Evolutionary conservation across 2,888 invertebrate genomes (phyloP).

Genomic region (Pristionchus mayeri): DNA sequence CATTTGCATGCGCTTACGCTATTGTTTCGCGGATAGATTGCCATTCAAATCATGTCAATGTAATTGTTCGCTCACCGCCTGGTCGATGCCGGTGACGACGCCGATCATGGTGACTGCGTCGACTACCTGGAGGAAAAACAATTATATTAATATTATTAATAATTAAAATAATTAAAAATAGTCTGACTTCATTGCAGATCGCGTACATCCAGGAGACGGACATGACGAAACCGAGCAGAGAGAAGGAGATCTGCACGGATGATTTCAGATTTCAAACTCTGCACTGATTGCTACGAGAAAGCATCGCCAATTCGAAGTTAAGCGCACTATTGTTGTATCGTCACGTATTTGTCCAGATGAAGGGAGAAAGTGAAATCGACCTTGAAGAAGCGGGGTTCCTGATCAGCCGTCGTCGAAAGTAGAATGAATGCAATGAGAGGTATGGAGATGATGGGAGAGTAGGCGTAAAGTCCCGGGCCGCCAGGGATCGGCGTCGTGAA

Average conservation of each 20-base stretch:
- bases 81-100: constrained; percentile 78
- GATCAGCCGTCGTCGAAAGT: background rate
- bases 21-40: no score
- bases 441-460: background rate
- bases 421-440: background rate
- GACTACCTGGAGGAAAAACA: no score
- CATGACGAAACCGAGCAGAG: constrained; percentile 80
- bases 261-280: no score
- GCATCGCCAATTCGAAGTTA: no score
- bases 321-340: no score
- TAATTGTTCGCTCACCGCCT: constrained; percentile 42
- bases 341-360: no score
- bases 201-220: constrained; percentile 81
- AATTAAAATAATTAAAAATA: no score
- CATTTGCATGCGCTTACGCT: no score
- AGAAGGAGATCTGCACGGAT: constrained; percentile 52
- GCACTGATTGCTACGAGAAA: no score
- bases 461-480: constrained; percentile 14
- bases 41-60: no score
- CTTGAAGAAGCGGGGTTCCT: constrained; percentile 4
- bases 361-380: no score
- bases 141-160: no score
- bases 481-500: background rate
- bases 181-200: constrained; percentile 82
- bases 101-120: constrained; percentile 80